Evolutionary conservation across 2,113 vertebrate species (phyloP).

Genomic region (Salvelinus fontinalis): DNA sequence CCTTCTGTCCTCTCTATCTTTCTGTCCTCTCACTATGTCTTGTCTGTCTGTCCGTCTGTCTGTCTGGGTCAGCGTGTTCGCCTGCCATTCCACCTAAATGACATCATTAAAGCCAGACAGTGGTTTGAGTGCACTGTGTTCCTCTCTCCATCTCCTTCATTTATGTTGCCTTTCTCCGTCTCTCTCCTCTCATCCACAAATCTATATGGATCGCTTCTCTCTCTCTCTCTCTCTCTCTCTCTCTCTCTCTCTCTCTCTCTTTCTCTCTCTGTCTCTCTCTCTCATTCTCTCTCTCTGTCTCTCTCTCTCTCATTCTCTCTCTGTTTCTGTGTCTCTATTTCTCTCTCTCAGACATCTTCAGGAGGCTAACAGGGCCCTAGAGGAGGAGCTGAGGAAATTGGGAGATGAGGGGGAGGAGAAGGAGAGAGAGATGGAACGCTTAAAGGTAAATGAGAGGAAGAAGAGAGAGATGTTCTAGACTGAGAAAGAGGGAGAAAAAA

Average conservation of each 20-base stretch:
- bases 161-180: conserved; percentile 11
- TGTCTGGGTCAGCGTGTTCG: not conserved
- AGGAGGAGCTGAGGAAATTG: conserved; percentile 62
- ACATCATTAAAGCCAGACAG: conserved; percentile 28
- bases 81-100: conserved; percentile 38
- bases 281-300: conserved; percentile 36
- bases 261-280: conserved; percentile 9
- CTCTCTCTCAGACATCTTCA: conserved; percentile 58
- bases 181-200: conserved; percentile 33
- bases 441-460: conserved; percentile 60
- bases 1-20: too few species aligned
- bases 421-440: conserved; percentile 53
- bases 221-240: conserved; percentile 44
- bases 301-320: conserved; percentile 37
- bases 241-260: conserved; percentile 9
- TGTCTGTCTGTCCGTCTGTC: too few species aligned
- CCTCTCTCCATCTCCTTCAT: not conserved
- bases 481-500: not conserved
- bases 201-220: conserved; percentile 1
- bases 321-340: conserved; percentile 41
- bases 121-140: conserved; percentile 8
- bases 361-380: conserved; percentile 63
- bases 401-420: conserved; percentile 54
- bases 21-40: not conserved
- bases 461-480: conserved; percentile 4